phyloP scores from a whole-genome alignment of 2,888 invertebrate species.

The Empis livida region DNA sequence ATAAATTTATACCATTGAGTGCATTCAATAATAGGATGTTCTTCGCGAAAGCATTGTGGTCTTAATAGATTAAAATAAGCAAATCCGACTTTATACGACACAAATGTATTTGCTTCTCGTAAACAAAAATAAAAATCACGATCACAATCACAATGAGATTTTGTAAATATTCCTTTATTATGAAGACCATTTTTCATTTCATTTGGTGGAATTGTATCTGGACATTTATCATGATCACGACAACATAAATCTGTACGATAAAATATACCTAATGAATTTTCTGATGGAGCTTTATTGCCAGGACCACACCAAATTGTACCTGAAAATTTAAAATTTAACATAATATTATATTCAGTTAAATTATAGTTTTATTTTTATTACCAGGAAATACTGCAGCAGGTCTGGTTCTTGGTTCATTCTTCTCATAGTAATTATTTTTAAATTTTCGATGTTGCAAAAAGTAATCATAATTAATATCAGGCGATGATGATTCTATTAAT shows the following conservation, averaged over 20 bases:
- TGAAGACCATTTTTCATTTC: conserved; percentile 44
- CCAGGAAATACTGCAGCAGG: not conserved
- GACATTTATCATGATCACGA: conserved; percentile 55
- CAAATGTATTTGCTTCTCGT: conserved; percentile 40
- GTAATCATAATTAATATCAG: no score
- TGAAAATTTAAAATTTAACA: conserved; percentile 16
- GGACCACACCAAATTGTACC: conserved; percentile 67
- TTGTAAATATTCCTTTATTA: conserved; percentile 54
- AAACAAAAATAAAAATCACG: conserved; percentile 52
- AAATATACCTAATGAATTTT: conserved; percentile 49
- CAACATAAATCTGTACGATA: conserved; percentile 55
- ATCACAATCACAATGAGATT: conserved; percentile 62
- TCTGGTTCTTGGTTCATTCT: not conserved
- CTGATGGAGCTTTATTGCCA: conserved; percentile 45
- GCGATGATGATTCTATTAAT: no score
- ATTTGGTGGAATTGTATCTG: conserved; percentile 43
- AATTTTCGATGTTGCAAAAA: no score
- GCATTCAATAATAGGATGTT: conserved; percentile 38
- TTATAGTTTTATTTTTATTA: not conserved
- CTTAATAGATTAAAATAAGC: conserved; percentile 62
- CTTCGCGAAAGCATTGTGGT: conserved; percentile 55
- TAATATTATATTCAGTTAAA: not conserved
- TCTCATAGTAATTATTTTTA: not conserved
- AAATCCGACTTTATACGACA: conserved; percentile 47
- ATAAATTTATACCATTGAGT: conserved; percentile 12